Conservation (phyloP, 2,888 invertebrate species). For the Andrena bucephala region DNA sequence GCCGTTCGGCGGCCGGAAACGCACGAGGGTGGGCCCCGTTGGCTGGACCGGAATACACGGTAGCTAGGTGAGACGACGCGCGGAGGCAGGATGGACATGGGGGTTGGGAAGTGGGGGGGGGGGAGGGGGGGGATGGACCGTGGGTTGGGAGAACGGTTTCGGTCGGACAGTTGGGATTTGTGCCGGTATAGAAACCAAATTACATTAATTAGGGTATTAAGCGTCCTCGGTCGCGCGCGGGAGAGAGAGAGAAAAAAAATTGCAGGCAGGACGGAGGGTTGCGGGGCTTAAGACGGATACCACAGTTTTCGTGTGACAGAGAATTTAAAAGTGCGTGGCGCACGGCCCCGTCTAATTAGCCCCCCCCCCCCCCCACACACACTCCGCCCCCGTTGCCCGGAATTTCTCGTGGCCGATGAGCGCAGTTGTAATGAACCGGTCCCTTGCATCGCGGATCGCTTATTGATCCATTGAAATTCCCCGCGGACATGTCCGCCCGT, state of each 20-base stretch:
- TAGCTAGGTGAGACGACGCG: slow-evolving; percentile 26
- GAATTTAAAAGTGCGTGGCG: slow-evolving; percentile 64
- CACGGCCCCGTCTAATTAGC: slow-evolving; percentile 62
- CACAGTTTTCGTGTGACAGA: slow-evolving; percentile 68
- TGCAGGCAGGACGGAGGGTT: slow-evolving; percentile 8
- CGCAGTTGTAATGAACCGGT: slow-evolving; percentile 17
- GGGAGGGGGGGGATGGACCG: background rate
- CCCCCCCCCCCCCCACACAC: background rate
- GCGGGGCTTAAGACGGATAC: slow-evolving; percentile 76
- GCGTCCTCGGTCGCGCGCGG: slow-evolving; percentile 61
- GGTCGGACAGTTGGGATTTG: slow-evolving; percentile 66
- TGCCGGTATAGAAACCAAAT: slow-evolving; percentile 75
- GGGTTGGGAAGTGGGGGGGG: background rate
- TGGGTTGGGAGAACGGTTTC: slow-evolving; percentile 48
- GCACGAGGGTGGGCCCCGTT: slow-evolving; percentile 60
- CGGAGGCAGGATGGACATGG: background rate
- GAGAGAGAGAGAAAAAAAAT: slow-evolving; percentile 45
- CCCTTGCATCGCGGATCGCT: slow-evolving; percentile 24
- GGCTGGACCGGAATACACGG: slow-evolving; percentile 45
- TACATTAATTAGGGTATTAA: slow-evolving; percentile 80
- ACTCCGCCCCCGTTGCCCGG: background rate
- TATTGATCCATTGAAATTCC: slow-evolving; percentile 17
- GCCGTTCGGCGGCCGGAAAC: slow-evolving; percentile 71
- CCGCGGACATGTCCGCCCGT: background rate
- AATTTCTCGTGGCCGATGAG: slow-evolving; percentile 24